These are phyloP conservation scores for Telmatherina bonti DNA, from an alignment of 2,797 vertebrate genomes.

Conservation along the genomic window DNA sequence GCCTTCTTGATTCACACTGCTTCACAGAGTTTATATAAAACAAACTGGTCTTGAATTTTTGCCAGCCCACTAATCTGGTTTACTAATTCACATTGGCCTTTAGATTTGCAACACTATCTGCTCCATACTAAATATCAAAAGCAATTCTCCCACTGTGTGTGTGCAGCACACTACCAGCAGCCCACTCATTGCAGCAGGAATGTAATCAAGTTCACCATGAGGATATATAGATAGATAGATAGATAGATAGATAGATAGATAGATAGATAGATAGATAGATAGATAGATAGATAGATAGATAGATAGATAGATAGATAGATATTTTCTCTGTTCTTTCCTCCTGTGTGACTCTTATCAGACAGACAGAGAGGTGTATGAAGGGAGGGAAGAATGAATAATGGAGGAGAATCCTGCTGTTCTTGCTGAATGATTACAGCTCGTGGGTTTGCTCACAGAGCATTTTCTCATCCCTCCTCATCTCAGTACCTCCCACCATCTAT, in stretches of 20 bases:
- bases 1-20: constrained; percentile 20
- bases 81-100: constrained; percentile 19
- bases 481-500: constrained; percentile 29
- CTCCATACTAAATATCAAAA: constrained; percentile 21
- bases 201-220: no score
- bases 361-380: no score
- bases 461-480: constrained; percentile 44
- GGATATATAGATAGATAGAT: no score
- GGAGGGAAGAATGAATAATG: no score
- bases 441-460: constrained; percentile 43
- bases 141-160: no score
- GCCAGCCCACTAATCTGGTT: constrained; percentile 32
- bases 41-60: constrained; percentile 1
- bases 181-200: no score
- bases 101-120: constrained; percentile 25
- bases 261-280: no score
- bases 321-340: no score
- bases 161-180: no score
- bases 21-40: constrained; percentile 5
- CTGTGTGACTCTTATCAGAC: no score
- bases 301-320: not conserved
- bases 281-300: not conserved
- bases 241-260: no score
- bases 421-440: constrained; percentile 66
- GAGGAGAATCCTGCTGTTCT: no score